A percentile compares a stretch with the other conserved stretches of the same genome.
These are phyloP conservation scores for Helicoverpa armigera DNA, from an alignment of 1,140 invertebrate species.

Conservation along the genomic window DNA sequence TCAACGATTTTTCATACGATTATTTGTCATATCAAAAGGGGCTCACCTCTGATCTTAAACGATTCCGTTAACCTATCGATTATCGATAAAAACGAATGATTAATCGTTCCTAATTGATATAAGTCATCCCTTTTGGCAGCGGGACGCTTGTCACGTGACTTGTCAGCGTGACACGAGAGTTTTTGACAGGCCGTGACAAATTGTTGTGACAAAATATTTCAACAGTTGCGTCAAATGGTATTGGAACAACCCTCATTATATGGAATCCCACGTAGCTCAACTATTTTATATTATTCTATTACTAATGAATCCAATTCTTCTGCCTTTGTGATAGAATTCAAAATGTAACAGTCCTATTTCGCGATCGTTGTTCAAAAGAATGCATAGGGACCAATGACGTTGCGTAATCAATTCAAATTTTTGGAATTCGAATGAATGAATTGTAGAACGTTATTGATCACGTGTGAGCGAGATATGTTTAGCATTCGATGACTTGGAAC, in stretches of 20 bases:
- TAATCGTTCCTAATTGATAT: conserved; percentile 79
- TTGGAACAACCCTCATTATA: conserved; percentile 65
- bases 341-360: conserved; percentile 19
- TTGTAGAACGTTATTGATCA: conserved; percentile 42
- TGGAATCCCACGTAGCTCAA: conserved; percentile 67
- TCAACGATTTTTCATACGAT: conserved; percentile 66
- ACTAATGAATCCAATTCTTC: conserved; percentile 31
- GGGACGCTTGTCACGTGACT: conserved; percentile 62
- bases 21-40: conserved; percentile 75
- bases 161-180: conserved; percentile 77
- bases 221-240: conserved; percentile 80
- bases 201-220: conserved; percentile 86
- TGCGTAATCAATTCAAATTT: conserved; percentile 75
- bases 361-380: conserved; percentile 49
- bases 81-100: conserved; percentile 78
- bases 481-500: conserved; percentile 60
- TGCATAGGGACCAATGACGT: conserved; percentile 73
- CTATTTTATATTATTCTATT: conserved; percentile 43
- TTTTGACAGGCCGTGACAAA: conserved; percentile 82
- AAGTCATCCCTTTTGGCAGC: conserved; percentile 71
- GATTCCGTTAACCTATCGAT: conserved; percentile 78
- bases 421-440: conserved; percentile 77
- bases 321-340: conserved; percentile 38
- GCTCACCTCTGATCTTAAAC: conserved; percentile 73
- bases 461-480: conserved; percentile 23